Conservation (phyloP, 1,140 invertebrate species). For the Eurosta solidaginis region DNA sequence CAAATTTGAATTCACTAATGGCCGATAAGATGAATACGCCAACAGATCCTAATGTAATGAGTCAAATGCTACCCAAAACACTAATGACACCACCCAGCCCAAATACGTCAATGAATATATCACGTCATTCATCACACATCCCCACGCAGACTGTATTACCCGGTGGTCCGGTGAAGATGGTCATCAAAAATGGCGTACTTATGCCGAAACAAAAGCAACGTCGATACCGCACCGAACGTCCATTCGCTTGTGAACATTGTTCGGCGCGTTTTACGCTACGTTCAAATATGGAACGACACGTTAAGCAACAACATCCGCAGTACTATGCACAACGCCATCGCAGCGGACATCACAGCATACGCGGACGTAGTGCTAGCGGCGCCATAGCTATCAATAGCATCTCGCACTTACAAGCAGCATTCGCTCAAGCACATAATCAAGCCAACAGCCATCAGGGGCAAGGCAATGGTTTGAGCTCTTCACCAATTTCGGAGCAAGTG, state of each 20-base stretch:
- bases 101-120: background rate
- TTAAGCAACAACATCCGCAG: slow-evolving; percentile 91
- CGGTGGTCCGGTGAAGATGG: slow-evolving; percentile 79
- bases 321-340: slow-evolving; percentile 78
- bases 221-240: slow-evolving; percentile 86
- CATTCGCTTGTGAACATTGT: slow-evolving; percentile 87
- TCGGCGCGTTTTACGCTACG: slow-evolving; percentile 85
- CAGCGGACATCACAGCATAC: slow-evolving; percentile 57
- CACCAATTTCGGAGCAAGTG: slow-evolving; percentile 71
- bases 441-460: background rate
- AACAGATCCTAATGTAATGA: slow-evolving; percentile 19
- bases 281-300: slow-evolving; percentile 92
- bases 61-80: slow-evolving; percentile 6
- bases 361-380: slow-evolving; percentile 52
- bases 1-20: slow-evolving; percentile 33
- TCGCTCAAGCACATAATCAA: slow-evolving; percentile 21
- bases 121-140: slow-evolving; percentile 30
- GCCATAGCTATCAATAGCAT: slow-evolving; percentile 39
- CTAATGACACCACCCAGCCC: background rate
- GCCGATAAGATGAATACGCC: slow-evolving; percentile 31
- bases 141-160: slow-evolving; percentile 34
- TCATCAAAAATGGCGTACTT: slow-evolving; percentile 84
- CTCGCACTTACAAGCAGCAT: slow-evolving; percentile 33
- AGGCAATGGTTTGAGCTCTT: slow-evolving; percentile 41
- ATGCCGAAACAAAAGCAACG: slow-evolving; percentile 91